Evolutionary conservation across 2,113 vertebrate species (phyloP).

Genomic region (Noturus placidus): DNA sequence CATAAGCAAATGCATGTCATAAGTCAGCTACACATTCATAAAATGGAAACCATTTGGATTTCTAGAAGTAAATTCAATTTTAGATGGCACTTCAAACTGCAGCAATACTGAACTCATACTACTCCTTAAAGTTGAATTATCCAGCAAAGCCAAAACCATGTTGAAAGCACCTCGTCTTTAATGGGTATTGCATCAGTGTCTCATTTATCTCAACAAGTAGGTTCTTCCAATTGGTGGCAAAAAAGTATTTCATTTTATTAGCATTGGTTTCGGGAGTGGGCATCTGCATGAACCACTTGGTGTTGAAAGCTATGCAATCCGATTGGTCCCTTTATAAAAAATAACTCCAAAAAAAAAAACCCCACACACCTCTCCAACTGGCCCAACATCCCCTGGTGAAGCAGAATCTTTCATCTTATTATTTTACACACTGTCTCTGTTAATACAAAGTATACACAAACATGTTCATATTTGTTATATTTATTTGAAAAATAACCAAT

Average conservation of each 20-base stretch:
- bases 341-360: neutral
- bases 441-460: neutral
- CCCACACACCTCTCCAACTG: neutral
- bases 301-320: neutral
- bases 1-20: neutral
- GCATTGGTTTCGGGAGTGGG: neutral
- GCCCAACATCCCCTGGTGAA: neutral
- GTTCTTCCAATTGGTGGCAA: neutral
- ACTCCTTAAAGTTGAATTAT: neutral
- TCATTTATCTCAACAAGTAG: neutral
- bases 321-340: neutral
- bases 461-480: too few relatives aligned
- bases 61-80: neutral
- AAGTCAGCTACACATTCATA: neutral
- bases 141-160: neutral
- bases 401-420: neutral
- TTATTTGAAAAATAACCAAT: neutral
- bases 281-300: neutral
- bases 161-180: neutral
- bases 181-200: neutral
- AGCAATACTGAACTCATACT: neutral
- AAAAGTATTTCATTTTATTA: neutral
- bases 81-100: neutral
- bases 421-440: neutral
- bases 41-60: neutral